These are phyloP conservation scores for Athene cunicularia DNA, from an alignment of 2,113 vertebrate genomes.

Conservation along the genomic window DNA sequence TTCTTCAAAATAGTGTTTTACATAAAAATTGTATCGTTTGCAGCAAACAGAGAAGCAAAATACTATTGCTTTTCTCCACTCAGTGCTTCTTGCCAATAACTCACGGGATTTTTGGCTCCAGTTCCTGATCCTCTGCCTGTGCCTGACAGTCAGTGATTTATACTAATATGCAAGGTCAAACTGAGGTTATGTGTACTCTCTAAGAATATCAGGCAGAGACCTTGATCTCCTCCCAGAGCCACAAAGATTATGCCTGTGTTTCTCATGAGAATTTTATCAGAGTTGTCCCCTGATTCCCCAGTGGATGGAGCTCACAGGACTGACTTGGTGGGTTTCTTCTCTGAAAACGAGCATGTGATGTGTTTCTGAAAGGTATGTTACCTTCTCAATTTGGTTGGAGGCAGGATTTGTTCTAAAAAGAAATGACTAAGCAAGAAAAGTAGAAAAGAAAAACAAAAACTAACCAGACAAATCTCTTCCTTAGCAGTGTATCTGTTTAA, in stretches of 20 bases:
- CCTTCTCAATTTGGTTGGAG: not conserved
- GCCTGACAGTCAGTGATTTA: not conserved
- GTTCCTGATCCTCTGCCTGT: conserved; percentile 14
- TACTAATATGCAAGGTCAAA: not conserved
- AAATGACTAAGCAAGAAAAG: not conserved
- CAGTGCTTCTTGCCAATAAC: not conserved
- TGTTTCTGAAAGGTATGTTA: not conserved
- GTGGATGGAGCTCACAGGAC: not conserved
- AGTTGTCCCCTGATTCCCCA: not conserved
- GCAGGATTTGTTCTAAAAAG: not conserved
- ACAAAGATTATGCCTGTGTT: not conserved
- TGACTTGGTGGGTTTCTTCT: not conserved
- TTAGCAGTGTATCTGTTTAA: not conserved
- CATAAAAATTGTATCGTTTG: not conserved
- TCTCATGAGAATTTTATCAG: not conserved
- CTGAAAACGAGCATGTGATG: not conserved
- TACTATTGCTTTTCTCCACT: not conserved
- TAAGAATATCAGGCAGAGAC: not conserved
- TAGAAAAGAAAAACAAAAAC: not conserved
- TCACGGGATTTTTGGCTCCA: conserved; percentile 10
- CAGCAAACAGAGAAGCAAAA: not conserved
- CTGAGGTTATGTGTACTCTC: not conserved
- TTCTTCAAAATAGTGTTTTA: not conserved
- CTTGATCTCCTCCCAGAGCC: not conserved
- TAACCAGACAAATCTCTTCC: not conserved